Evolutionary conservation across 2,113 vertebrate species (phyloP), one percentile per base, ranked within the genome.

Genomic region (Climacteris rufus): DNA sequence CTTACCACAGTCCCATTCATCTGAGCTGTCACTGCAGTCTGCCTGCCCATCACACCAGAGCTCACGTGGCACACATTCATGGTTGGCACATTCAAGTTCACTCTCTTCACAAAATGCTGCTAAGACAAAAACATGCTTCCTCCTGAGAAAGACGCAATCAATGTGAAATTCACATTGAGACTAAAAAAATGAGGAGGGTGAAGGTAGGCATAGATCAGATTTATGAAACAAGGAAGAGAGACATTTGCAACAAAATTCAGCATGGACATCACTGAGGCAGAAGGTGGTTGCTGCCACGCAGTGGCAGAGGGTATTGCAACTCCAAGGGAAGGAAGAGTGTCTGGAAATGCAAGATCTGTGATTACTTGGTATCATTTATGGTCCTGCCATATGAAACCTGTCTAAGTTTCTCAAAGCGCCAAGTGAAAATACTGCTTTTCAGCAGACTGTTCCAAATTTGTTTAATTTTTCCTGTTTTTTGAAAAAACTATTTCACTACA

Each of bases 1-100:
- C 98, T 98, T 95, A 99, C 99, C 99, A 44, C 99, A 99, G 96
- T 98, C 96, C 99, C 99, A 99, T 69, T 99, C 99, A 27, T 99
- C 99, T 0, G 99, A 99, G 94, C 98, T 98, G 98, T 99, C 99
- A 1, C 97, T 93, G 40, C 99, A 99, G 96, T 99, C 98, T 14
- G 97, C 97, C 72, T 47, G 94, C 1, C 99, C 99, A 10, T 99
- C 98, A 47, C 99, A 99, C 99, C 99, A 99, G 69, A 97, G 94
- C 4, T 98, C 98, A 3, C 97, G 98, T 10, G 98, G 97, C 27
- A 99, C 98, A 71, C 99, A 99, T 87, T 98, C 97, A 1, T 99
- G 99, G 95, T 99, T 99, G 84, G 97, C 98, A 61, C 99, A 99
- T 83, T 98, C 97, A 3, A 99, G 79, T 87, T 99, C 99, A 44